phyloP scores from a whole-genome alignment of 2,113 vertebrate species.

The Nesoenas mayeri region DNA sequence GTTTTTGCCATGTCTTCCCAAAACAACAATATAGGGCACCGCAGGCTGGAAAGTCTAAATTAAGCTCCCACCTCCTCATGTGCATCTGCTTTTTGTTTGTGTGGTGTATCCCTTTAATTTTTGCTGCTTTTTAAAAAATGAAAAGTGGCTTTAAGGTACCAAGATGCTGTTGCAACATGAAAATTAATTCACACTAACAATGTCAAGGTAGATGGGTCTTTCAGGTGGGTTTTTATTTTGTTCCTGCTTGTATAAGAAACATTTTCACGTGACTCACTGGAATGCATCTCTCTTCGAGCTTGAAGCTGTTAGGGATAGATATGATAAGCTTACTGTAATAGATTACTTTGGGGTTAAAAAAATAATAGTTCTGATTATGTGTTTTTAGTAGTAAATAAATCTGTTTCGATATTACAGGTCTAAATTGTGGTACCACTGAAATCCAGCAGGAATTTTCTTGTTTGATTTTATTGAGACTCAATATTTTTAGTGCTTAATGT shows the following conservation, averaged over 20 bases:
- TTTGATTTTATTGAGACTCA: background rate
- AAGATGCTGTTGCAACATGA: background rate
- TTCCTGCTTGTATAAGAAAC: background rate
- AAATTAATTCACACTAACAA: background rate
- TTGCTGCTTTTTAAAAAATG: background rate
- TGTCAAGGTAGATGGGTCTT: background rate
- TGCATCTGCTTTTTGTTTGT: background rate
- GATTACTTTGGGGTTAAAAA: background rate
- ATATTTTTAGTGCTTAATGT: background rate
- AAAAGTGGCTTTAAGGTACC: background rate
- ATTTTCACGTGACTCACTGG: background rate
- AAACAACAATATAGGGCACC: background rate
- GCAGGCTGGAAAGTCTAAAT: background rate
- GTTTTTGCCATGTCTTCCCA: background rate
- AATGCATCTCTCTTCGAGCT: background rate
- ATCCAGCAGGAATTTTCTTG: background rate
- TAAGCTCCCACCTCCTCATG: background rate
- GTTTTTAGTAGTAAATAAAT: background rate
- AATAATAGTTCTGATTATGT: background rate
- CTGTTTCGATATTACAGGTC: background rate
- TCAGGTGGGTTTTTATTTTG: background rate
- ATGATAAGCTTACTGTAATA: background rate
- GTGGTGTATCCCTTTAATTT: background rate
- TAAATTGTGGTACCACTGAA: background rate
- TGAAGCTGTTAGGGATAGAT: background rate